A percentile compares a stretch with the other conserved stretches of the same genome.
Evolutionary conservation across 2,113 vertebrate species (phyloP).

Genomic region (Ciconia maguari): DNA sequence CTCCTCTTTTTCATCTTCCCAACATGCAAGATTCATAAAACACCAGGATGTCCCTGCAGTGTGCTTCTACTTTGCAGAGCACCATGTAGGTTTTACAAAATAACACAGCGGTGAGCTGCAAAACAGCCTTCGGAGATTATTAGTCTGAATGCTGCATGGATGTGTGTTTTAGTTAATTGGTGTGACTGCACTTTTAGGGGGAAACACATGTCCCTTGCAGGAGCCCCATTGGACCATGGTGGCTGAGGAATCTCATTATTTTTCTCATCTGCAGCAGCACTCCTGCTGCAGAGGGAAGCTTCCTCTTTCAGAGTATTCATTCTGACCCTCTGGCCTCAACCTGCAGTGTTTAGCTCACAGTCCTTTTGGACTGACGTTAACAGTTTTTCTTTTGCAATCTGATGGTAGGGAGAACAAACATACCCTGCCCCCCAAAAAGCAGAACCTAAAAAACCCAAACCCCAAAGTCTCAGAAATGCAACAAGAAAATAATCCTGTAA

Average conservation of each 20-base stretch:
- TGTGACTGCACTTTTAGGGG: not conserved
- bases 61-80: not conserved
- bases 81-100: not conserved
- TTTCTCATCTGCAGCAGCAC: not conserved
- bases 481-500: not conserved
- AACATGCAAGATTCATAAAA: not conserved
- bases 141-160: not conserved
- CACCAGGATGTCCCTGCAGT: fast-evolving
- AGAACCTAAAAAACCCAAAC: not conserved
- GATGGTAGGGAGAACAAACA: not conserved
- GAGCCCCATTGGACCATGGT: not conserved
- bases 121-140: not conserved
- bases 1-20: not conserved
- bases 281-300: not conserved
- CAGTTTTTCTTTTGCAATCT: not conserved
- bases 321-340: not conserved
- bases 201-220: fast-evolving
- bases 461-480: not conserved
- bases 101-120: not conserved
- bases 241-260: not conserved
- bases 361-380: not conserved
- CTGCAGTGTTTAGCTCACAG: not conserved
- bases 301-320: not conserved
- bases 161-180: not conserved
- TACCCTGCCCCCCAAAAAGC: fast-evolving